Evolutionary conservation across 2,113 vertebrate species (phyloP).

Genomic region (Ibidorhyncha struthersii): DNA sequence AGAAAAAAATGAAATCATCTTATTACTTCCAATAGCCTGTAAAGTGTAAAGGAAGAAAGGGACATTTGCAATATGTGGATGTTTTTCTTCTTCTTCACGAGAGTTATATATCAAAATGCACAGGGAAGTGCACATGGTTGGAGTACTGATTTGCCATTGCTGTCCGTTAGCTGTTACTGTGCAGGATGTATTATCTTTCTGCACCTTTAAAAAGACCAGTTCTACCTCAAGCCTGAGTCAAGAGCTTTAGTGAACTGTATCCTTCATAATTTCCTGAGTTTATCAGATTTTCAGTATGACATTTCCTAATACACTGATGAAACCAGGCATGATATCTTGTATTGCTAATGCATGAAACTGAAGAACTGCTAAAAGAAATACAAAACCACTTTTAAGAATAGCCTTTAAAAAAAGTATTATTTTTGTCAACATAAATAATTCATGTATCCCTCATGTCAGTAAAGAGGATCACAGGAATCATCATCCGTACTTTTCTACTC

Average conservation of each 20-base stretch:
- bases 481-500: not conserved
- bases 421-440: conserved; percentile 5
- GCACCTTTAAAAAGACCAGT: not conserved
- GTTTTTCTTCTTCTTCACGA: not conserved
- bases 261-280: conserved; percentile 12
- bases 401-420: not conserved
- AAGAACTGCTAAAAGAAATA: conserved; percentile 2
- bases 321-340: not conserved
- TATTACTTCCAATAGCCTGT: not conserved
- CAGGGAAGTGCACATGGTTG: fast-evolving
- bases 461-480: not conserved
- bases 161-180: not conserved
- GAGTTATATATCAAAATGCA: not conserved
- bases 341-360: not conserved
- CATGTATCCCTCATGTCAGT: not conserved
- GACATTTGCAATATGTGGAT: not conserved
- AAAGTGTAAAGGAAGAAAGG: not conserved
- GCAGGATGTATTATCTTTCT: not conserved
- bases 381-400: not conserved
- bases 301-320: conserved; percentile 49
- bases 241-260: not conserved
- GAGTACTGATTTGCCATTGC: not conserved
- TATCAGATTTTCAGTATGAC: not conserved
- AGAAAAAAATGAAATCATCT: not conserved
- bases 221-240: conserved; percentile 1